Percentiles rank a stretch among this genome's conserved stretches.
Evolutionary conservation across 1,140 invertebrate species (phyloP).

Genomic region (Drosophila tsacasi): DNA sequence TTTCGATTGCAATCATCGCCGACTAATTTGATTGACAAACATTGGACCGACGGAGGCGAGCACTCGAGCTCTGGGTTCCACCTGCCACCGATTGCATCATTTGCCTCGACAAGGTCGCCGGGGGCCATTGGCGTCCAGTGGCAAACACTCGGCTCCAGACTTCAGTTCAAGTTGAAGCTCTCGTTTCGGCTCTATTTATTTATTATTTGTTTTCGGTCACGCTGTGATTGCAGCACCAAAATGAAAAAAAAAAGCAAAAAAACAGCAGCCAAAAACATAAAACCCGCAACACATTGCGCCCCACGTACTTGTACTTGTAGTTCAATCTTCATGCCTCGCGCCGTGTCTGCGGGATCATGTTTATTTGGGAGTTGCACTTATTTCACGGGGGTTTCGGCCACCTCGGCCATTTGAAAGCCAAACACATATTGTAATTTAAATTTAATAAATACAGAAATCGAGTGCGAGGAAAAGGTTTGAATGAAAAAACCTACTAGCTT

Average conservation of each 20-base stretch:
- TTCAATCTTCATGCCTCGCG: conserved; percentile 34
- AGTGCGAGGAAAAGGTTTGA: conserved; percentile 4
- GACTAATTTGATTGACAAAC: conserved; percentile 80
- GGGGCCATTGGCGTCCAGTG: conserved; percentile 51
- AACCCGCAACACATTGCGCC: conserved; percentile 26
- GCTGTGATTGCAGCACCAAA: conserved; percentile 58
- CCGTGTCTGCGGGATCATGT: conserved; percentile 29
- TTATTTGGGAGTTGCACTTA: conserved; percentile 16
- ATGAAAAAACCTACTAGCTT: conserved; percentile 2
- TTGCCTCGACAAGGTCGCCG: conserved; percentile 59
- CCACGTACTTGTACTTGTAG: conserved; percentile 48
- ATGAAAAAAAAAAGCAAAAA: conserved; percentile 7
- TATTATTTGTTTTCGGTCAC: conserved; percentile 63
- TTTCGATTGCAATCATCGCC: conserved; percentile 63
- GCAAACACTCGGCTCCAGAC: conserved; percentile 41
- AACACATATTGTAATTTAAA: conserved; percentile 18
- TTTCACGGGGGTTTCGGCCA: background rate
- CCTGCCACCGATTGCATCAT: conserved; percentile 58
- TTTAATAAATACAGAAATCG: conserved; percentile 11
- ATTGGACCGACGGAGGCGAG: conserved; percentile 17
- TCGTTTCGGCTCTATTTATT: conserved; percentile 45
- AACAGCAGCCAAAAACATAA: conserved; percentile 25
- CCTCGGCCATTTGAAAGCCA: conserved; percentile 3
- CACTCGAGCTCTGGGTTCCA: conserved; percentile 18
- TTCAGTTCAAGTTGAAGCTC: conserved; percentile 69